These are phyloP conservation scores for Brachypteracias leptosomus DNA, from an alignment of 2,113 vertebrate species.

Conservation along the genomic window DNA sequence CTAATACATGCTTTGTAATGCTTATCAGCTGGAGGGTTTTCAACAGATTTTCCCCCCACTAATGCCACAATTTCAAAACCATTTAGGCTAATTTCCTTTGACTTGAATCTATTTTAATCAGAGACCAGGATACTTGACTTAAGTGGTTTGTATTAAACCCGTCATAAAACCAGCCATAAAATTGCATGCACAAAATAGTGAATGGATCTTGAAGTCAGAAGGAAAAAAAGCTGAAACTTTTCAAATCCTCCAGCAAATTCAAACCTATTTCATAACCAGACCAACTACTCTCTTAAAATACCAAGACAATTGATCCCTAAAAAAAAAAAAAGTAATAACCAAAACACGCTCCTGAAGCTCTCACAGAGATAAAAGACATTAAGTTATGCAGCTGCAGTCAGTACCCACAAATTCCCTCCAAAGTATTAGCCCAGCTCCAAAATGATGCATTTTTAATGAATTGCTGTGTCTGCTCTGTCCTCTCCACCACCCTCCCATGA, in stretches of 20 bases:
- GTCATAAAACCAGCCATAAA: slow-evolving; percentile 69
- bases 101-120: slow-evolving; percentile 76
- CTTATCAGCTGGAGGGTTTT: slow-evolving; percentile 68
- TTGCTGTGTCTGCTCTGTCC: not conserved
- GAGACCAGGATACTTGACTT: slow-evolving; percentile 69
- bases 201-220: not conserved
- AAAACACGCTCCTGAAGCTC: not conserved
- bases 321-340: not conserved
- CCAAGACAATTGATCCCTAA: not conserved
- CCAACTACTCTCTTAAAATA: not conserved
- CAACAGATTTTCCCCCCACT: slow-evolving; percentile 56
- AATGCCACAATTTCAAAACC: slow-evolving; percentile 74
- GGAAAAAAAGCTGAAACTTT: slow-evolving; percentile 1
- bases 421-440: not conserved
- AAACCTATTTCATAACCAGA: not conserved
- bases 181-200: not conserved
- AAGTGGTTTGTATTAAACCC: slow-evolving; percentile 72
- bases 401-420: not conserved
- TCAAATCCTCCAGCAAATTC: not conserved
- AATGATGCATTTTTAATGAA: not conserved
- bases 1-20: slow-evolving; percentile 51
- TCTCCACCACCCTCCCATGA: not conserved
- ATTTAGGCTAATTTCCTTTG: slow-evolving; percentile 77
- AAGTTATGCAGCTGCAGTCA: not conserved
- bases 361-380: not conserved